Percentiles rank a stretch among this genome's conserved stretches.
These are phyloP conservation scores for Isichthys henryi DNA, from an alignment of 2,113 vertebrate genomes.

Conservation along the genomic window DNA sequence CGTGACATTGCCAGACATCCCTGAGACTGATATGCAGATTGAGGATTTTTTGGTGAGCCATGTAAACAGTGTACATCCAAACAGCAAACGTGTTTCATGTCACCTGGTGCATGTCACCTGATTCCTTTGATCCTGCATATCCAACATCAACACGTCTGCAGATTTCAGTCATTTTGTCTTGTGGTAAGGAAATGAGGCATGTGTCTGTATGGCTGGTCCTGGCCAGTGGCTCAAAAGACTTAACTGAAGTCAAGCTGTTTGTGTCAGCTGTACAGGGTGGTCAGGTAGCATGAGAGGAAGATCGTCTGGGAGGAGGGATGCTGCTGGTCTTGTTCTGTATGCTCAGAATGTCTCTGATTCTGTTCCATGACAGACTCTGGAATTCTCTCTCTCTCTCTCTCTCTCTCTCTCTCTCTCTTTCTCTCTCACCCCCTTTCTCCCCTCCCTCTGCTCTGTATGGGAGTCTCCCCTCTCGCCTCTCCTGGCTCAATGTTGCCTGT, in stretches of 20 bases:
- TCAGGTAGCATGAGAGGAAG: background rate
- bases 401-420: background rate
- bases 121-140: background rate
- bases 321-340: background rate
- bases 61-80: background rate
- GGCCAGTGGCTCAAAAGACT: background rate
- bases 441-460: constrained; percentile 3
- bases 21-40: background rate
- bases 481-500: background rate
- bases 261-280: background rate
- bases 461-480: constrained; percentile 11
- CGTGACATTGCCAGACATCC: background rate
- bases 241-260: background rate
- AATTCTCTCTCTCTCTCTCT: background rate
- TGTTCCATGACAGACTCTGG: background rate
- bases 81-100: background rate
- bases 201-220: background rate
- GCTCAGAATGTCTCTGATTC: background rate
- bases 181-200: background rate
- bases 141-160: background rate
- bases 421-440: background rate
- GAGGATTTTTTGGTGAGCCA: background rate
- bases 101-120: background rate
- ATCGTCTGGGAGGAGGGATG: background rate
- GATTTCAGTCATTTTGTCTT: background rate